Evolutionary conservation across 2,888 invertebrate species (phyloP), one percentile per base, ranked within the genome.

Genomic region (Thereva unica): DNA sequence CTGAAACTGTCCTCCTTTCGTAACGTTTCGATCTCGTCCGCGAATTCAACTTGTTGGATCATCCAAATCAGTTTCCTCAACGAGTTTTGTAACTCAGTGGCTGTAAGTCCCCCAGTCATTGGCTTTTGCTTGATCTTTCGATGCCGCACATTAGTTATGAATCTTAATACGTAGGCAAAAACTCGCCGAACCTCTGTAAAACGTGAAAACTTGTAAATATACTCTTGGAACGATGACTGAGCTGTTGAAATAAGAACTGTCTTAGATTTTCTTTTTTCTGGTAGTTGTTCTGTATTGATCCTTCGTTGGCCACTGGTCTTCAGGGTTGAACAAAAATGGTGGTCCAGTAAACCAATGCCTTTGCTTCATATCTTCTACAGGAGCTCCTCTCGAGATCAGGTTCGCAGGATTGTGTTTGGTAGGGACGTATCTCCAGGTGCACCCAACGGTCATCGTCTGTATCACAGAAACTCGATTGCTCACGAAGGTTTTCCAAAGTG

Each of bases 231-330:
- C 7, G 47, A 47, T 10, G 9, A 8, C 6, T 50, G 23, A 5
- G 2, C 5, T 2, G 7, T 35, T 8, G 10, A 50, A 6, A 8
- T 35, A 6, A 50, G 5, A 10, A 50, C 4, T n/a, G 8, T 35
- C 7, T 23, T 34, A 1, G 9, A 8, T 8, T 50, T 50, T 23
- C 50, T 5, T 23, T 23, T 50, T 9, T 35, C 23, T 9, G 23
- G 50, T 23, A 35, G 23, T 50, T 50, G 7, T 8, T 50, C 50
- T 12, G 1, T 37, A 9, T 9, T n/a, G 5, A 10, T 47, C 12
- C 47, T 5, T 12, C 1, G 12, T 12, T 12, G 64, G 64, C 67
- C 64, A 67, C 23, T 44, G 4, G 4, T 40, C 50, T 8, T 44
- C 44, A 10, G 10, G 1, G 8, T 35, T 5, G 6, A 6, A 34